Evolutionary conservation across 2,888 invertebrate genomes (phyloP).

Genomic region (Carpatolechia fugitivella): DNA sequence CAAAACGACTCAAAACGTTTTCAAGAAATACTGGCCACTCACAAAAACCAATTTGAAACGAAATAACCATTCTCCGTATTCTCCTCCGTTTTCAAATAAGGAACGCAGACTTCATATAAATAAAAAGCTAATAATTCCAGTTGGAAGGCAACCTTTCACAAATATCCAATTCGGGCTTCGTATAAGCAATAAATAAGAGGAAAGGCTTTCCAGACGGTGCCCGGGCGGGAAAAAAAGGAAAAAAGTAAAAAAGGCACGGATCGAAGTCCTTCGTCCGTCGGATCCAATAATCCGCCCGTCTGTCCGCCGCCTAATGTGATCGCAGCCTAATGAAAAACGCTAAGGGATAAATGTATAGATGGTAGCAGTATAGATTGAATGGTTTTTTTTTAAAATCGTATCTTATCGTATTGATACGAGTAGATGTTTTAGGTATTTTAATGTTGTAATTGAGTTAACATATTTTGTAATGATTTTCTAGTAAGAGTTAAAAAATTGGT

Average conservation of each 20-base stretch:
- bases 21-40: not conserved
- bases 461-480: too few relatives aligned
- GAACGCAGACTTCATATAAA: conserved; percentile 16
- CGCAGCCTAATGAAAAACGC: conserved; percentile 77
- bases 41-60: conserved; percentile 7
- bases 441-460: too few relatives aligned
- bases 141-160: conserved; percentile 69
- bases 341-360: conserved; percentile 19
- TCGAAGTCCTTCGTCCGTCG: conserved; percentile 78
- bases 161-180: conserved; percentile 76
- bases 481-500: too few relatives aligned
- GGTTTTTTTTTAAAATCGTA: too few relatives aligned
- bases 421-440: too few relatives aligned
- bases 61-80: not conserved
- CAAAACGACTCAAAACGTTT: not conserved
- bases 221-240: conserved; percentile 44
- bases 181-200: conserved; percentile 80
- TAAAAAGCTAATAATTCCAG: conserved; percentile 53
- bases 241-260: conserved; percentile 67
- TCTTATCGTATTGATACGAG: too few relatives aligned
- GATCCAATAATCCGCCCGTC: conserved; percentile 78
- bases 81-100: conserved; percentile 31
- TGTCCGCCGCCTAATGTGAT: conserved; percentile 78
- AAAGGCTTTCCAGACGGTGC: conserved; percentile 75
- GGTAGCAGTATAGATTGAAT: too few relatives aligned